Evolutionary conservation across 2,888 invertebrate species (phyloP), one percentile per base, ranked within the genome.

Genomic region (Oscheius onirici): DNA sequence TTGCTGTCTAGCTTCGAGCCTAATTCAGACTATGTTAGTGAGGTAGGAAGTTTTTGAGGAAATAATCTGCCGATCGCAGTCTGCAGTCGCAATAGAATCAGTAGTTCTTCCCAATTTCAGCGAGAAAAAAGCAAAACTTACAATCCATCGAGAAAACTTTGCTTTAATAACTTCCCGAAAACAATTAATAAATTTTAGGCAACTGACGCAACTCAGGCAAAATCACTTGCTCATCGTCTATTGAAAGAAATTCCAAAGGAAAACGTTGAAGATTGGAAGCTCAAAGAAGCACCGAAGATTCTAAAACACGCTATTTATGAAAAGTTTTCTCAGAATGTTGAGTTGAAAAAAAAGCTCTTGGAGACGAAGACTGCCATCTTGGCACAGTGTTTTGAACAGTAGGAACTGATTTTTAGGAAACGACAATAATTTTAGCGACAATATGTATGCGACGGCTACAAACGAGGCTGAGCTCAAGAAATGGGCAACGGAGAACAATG

Each of bases 231-330:
- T 34, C 52, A 34, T 40, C 34, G 24, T 11, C n/a, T 66, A 15
- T 40, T 66, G 5, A 51, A 40, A n/a, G 26, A 15, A 5, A 15
- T 49, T 2, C 3, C 24, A 3, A 51, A 66, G 24, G 15, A 34
- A 17, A n/a, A 69, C 52, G 55, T 79, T 17, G 79, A 78, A 11
- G 63, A 71, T 26, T 79, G 79, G 79, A 79, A 79, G 67, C 43
- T 54, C 17, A 67, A 43, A 11, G 66, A 78, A 5, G 74, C 78
- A 3, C 71, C 76, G 43, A 22, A 40, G 11, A 71, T 79, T 40
- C 70, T 79, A 44, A 20, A 71, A 63, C 57, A 73, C 68, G 81
- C 73, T 11, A 73, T 78, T 46, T 44, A 54, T 17, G 55, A 75
- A 55, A 81, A 80, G 55, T 80, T 76, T 57, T 17, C 55, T 6